Conservation (phyloP, 1,140 invertebrate species). For the Drosophila nikananu region DNA sequence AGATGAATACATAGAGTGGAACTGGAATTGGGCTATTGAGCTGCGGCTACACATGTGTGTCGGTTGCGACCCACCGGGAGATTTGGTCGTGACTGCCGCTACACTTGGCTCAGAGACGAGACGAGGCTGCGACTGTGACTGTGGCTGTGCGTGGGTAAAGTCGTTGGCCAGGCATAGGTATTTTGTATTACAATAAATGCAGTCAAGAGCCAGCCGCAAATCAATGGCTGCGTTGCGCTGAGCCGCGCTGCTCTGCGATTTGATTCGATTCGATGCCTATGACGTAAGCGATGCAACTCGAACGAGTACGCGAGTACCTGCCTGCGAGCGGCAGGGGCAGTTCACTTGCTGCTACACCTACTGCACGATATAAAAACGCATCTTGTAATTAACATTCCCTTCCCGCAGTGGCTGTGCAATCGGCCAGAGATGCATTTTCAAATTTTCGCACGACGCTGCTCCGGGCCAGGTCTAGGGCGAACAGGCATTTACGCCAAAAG, state of each 20-base stretch:
- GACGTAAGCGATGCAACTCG: slow-evolving; percentile 31
- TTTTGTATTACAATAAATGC: slow-evolving; percentile 26
- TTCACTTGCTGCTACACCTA: slow-evolving; percentile 20
- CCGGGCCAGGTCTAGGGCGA: slow-evolving; percentile 23
- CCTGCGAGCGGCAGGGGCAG: slow-evolving; percentile 18
- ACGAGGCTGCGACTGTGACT: slow-evolving; percentile 4
- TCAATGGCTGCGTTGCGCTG: slow-evolving; percentile 25
- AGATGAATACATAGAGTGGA: slow-evolving; percentile 34
- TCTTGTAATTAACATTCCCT: slow-evolving; percentile 54
- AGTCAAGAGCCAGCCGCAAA: slow-evolving; percentile 30
- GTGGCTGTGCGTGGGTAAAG: slow-evolving; percentile 44
- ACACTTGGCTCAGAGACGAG: slow-evolving; percentile 16
- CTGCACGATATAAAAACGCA: slow-evolving; percentile 52
- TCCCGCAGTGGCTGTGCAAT: slow-evolving; percentile 14
- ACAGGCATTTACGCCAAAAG: slow-evolving; percentile 1
- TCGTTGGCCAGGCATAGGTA: slow-evolving; percentile 16
- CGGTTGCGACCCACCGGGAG: slow-evolving; percentile 31
- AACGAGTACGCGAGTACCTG: slow-evolving; percentile 6
- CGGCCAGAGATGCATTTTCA: slow-evolving; percentile 28
- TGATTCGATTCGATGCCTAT: slow-evolving; percentile 24
- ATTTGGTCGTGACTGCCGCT: slow-evolving; percentile 44
- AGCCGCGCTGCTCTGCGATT: neutral
- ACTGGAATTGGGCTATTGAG: slow-evolving; percentile 43
- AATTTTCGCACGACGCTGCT: slow-evolving; percentile 40
- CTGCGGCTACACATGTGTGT: slow-evolving; percentile 7